These are phyloP conservation scores for Pongo pygmaeus DNA, from an alignment of 2,113 vertebrate genomes.

Conservation along the genomic window DNA sequence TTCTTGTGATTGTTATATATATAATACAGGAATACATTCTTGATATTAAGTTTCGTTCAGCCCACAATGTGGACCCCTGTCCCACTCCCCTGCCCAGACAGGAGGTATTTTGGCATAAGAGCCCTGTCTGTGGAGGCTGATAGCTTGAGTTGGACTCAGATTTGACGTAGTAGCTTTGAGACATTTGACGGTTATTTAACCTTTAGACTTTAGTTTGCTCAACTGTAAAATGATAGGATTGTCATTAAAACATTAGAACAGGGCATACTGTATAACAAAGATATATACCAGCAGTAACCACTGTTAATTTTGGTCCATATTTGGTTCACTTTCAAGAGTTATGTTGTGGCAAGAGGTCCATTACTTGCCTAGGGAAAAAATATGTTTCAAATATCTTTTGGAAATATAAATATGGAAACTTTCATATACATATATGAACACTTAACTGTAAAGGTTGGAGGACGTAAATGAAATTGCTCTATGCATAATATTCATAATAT, in stretches of 20 bases:
- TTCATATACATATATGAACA: not conserved
- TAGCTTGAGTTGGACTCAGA: not conserved
- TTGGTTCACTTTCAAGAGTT: no score
- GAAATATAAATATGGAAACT: no score
- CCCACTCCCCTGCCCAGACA: accelerated
- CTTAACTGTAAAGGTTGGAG: not conserved
- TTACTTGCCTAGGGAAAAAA: no score
- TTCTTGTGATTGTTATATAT: not conserved
- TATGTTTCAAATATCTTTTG: no score
- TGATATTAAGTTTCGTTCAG: not conserved
- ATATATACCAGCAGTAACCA: not conserved
- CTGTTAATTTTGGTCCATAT: not conserved
- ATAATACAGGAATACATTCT: not conserved
- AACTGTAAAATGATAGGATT: not conserved
- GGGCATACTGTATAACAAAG: not conserved
- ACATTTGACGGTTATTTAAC: not conserved
- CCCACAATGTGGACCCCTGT: accelerated
- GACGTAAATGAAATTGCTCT: not conserved
- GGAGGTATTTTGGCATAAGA: not conserved
- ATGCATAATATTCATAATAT: not conserved
- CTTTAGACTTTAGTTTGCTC: not conserved
- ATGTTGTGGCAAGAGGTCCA: no score
- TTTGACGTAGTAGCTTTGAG: not conserved
- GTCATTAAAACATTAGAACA: not conserved
- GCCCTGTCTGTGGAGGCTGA: not conserved